Conservation (phyloP, 1,140 invertebrate species). For the Mamestra configurata region DNA sequence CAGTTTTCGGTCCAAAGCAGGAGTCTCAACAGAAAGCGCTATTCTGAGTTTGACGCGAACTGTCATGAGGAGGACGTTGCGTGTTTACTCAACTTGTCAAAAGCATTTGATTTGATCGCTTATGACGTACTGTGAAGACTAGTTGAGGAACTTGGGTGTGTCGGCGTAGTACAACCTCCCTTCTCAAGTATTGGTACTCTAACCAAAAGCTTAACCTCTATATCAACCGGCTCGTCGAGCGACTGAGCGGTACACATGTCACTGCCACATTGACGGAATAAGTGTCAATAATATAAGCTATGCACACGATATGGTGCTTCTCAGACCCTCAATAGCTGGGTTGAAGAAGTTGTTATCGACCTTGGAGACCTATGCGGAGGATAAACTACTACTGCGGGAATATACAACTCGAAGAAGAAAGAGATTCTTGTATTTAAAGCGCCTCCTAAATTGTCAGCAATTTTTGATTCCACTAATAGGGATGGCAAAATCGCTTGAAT, state of each 20-base stretch:
- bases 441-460: too few species aligned
- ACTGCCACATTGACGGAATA: background rate
- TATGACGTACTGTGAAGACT: background rate
- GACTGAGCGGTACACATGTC: conserved; percentile 11
- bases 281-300: too few species aligned
- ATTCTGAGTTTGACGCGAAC: conserved; percentile 19
- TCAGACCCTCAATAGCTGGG: background rate
- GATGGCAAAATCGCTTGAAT: too few species aligned
- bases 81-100: background rate
- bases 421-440: background rate
- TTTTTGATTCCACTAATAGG: too few species aligned
- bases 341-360: background rate
- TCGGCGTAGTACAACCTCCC: background rate
- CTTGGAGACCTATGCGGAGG: background rate
- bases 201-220: conserved; percentile 43
- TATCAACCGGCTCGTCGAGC: conserved; percentile 33
- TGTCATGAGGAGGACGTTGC: conserved; percentile 21
- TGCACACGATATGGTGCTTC: too few species aligned
- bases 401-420: background rate
- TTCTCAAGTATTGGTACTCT: conserved; percentile 10
- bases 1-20: background rate
- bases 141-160: background rate
- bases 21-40: conserved; percentile 12
- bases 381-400: background rate
- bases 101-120: conserved; percentile 12